Base-by-base conservation (phyloP, 1,140 invertebrate species). In the Himalopsyche phryganea region DNA sequence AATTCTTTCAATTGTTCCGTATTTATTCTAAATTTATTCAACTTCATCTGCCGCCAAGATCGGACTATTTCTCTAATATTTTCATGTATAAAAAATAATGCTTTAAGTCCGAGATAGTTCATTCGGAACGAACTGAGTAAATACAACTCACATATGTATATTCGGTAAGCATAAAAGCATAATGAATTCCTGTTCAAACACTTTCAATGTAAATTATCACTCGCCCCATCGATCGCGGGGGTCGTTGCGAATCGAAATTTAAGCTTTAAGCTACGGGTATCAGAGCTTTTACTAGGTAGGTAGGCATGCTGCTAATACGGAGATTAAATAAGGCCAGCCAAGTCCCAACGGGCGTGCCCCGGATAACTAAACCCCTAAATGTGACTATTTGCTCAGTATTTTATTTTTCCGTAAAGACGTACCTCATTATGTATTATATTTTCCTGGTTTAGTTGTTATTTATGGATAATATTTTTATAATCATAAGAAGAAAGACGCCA, bases 141-240 rank as follows among this genome's bases (percentile, higher is more conserved):
- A 62, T 58, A 62, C 60, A 62, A 20, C 4, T 7, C 17, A 14
- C 14, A 46, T 45, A 45, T 14, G 41, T 38, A 28, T 55, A 47
- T 55, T 46, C 52, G 38, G 10, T 47, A 32, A 48, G 54, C 23
- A 61, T 47, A 61, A 61, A 57, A 28, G 60, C 40, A 57, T 61
- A 61, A 61, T 61, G 57, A 57, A 58, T 45, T 61, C 55, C 46
- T 58, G 50, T 62, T 62, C 60, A 62, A 62, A 62, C 60, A 62
- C 60, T 58, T 61, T 61, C 60, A 58, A 58, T 58, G 60, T 57
- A 58, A 62, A 62, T 62, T 55, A 62, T 48, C 18, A 42, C 48
- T 62, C 60, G 60, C 54, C 54, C 60, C 55, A 58, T 58, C 60
- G 46, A 47, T 18, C 60, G 55, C 46, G 36, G 35, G 45, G 44